These are phyloP conservation scores for Hippopotamyrus pictus DNA, from an alignment of 2,797 vertebrate genomes.

Conservation along the genomic window DNA sequence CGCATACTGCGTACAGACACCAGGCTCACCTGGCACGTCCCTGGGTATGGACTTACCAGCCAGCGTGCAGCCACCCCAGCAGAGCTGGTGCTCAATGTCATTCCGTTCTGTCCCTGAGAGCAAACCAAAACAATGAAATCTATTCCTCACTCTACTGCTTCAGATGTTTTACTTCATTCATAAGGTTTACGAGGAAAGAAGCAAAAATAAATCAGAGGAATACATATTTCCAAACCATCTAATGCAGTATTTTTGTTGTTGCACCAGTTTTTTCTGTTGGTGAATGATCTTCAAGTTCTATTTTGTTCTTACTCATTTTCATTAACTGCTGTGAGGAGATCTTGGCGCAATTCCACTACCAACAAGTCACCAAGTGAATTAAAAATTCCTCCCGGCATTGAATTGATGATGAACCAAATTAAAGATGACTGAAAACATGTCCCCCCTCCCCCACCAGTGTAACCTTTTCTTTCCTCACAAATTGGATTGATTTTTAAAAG, in stretches of 20 bases:
- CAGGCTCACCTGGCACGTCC: neutral
- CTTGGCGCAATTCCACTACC: neutral
- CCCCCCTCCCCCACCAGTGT: neutral
- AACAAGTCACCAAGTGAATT: neutral
- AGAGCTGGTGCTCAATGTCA: slow-evolving; percentile 51
- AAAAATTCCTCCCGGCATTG: neutral
- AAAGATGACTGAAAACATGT: neutral
- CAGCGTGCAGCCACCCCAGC: neutral
- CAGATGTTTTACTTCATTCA: neutral
- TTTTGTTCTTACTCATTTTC: neutral
- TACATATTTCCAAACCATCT: neutral
- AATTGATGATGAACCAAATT: neutral
- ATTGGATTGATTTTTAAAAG: neutral
- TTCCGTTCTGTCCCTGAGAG: slow-evolving; percentile 61
- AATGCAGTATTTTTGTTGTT: neutral
- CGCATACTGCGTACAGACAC: slow-evolving; percentile 34
- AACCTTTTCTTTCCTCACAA: neutral
- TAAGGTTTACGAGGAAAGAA: neutral
- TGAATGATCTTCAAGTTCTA: neutral
- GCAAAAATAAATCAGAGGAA: neutral
- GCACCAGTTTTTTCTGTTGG: neutral
- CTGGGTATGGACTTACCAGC: neutral
- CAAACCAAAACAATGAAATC: neutral
- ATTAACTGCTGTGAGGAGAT: neutral
- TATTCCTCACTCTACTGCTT: too few species aligned